These are phyloP conservation scores for Haplochromis burtoni DNA, from an alignment of 2,113 vertebrate genomes.

Conservation along the genomic window DNA sequence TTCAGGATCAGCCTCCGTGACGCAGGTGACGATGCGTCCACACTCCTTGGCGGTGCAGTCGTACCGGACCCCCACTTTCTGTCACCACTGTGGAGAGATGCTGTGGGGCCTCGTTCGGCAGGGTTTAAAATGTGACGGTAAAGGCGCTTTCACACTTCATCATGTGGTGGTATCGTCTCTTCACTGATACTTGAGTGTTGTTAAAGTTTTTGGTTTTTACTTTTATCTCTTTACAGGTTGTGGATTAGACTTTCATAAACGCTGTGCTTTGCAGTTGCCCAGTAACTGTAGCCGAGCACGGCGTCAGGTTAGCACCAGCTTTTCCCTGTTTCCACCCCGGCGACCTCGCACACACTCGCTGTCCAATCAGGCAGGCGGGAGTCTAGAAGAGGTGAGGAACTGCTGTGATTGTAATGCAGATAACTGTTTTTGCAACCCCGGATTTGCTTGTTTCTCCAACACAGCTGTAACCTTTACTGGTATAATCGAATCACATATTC, in stretches of 20 bases:
- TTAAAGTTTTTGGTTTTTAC: background rate
- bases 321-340: constrained; percentile 71
- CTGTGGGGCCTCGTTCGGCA: constrained; percentile 73
- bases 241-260: constrained; percentile 85
- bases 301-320: constrained; percentile 75
- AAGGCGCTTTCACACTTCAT: background rate
- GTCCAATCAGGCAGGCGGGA: constrained; percentile 65
- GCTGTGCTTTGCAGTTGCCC: constrained; percentile 78
- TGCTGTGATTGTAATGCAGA: background rate
- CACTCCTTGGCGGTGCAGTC: constrained; percentile 71
- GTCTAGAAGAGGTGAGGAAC: constrained; percentile 65
- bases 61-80: constrained; percentile 72
- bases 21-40: constrained; percentile 54
- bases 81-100: constrained; percentile 75
- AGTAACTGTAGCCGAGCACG: constrained; percentile 78
- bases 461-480: background rate
- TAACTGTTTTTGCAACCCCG: background rate
- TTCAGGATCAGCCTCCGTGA: constrained; percentile 56
- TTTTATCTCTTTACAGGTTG: constrained; percentile 66
- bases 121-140: constrained; percentile 72
- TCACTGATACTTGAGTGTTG: background rate
- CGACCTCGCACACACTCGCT: constrained; percentile 65
- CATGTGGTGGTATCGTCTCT: background rate
- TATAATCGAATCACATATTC: background rate
- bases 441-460: background rate